phyloP scores from a whole-genome alignment of 1,140 invertebrate genomes.

The Hormaphis cornu region DNA sequence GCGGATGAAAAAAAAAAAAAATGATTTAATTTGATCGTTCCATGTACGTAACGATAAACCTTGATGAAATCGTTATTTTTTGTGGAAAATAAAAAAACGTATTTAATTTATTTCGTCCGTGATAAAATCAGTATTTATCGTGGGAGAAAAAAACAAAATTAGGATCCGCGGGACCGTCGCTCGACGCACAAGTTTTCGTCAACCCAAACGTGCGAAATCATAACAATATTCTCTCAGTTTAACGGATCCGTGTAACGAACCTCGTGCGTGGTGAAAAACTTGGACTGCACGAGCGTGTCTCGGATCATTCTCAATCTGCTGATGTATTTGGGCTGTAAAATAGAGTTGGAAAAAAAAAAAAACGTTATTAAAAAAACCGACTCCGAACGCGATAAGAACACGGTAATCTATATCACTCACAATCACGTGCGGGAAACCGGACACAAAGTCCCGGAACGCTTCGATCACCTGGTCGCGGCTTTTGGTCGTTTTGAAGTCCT shows the following conservation, averaged over 20 bases:
- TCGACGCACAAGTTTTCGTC: too few relatives aligned
- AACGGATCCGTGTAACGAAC: conserved; percentile 40
- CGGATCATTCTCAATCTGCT: conserved; percentile 73
- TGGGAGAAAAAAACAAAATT: too few relatives aligned
- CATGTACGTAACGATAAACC: too few relatives aligned
- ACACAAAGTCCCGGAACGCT: conserved; percentile 73
- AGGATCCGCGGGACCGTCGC: too few relatives aligned
- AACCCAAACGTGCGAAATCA: too few relatives aligned
- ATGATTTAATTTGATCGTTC: too few relatives aligned
- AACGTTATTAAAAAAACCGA: not conserved
- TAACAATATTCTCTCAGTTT: too few relatives aligned
- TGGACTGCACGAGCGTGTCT: conserved; percentile 66
- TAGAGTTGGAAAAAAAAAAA: not conserved
- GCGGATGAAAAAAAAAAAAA: too few relatives aligned
- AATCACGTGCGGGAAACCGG: conserved; percentile 63
- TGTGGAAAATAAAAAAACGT: too few relatives aligned
- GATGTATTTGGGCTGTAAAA: conserved; percentile 68
- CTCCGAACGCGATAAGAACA: not conserved
- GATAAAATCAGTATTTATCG: too few relatives aligned
- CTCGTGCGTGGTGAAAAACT: conserved; percentile 85
- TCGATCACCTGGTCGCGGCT: conserved; percentile 68
- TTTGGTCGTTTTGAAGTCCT: conserved; percentile 95
- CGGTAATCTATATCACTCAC: conserved; percentile 47
- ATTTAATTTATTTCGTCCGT: too few relatives aligned
- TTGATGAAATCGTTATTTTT: too few relatives aligned